These are phyloP conservation scores for Loxodonta africana DNA, from an alignment of 2,113 vertebrate genomes.

Conservation along the genomic window DNA sequence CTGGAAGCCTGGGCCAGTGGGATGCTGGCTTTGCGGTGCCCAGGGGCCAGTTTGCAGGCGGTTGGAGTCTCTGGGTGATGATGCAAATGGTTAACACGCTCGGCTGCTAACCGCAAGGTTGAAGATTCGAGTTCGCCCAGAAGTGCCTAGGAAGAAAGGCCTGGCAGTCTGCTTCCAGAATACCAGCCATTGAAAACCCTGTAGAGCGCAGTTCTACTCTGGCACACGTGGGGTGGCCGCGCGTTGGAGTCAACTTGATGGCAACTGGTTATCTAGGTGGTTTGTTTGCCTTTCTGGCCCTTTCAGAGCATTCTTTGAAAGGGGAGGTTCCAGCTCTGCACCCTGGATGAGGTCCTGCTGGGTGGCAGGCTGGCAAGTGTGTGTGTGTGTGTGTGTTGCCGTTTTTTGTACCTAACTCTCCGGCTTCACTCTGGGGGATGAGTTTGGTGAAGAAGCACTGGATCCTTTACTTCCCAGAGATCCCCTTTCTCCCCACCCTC, in stretches of 20 bases:
- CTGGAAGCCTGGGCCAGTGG: rapidly evolving
- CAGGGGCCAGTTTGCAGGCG: not conserved
- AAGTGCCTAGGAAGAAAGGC: not conserved
- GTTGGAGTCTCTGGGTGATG: too few species aligned
- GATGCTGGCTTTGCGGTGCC: not conserved
- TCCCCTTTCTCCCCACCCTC: not conserved
- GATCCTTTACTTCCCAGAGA: not conserved
- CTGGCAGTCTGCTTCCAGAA: not conserved
- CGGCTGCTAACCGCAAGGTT: not conserved
- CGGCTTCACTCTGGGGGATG: not conserved
- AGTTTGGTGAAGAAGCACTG: not conserved
- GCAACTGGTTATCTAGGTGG: not conserved
- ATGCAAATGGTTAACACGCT: not conserved
- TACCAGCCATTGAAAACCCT: not conserved
- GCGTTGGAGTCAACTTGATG: not conserved
- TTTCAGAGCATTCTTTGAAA: not conserved
- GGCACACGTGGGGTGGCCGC: too few species aligned
- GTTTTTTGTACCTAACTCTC: not conserved
- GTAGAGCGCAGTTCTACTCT: too few species aligned
- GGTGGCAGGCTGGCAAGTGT: not conserved
- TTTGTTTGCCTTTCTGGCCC: not conserved
- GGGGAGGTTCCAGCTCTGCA: not conserved
- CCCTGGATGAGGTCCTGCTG: rapidly evolving
- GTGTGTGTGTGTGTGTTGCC: not conserved
- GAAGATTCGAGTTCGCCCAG: not conserved